These are phyloP conservation scores for Netelia virgata DNA, from an alignment of 2,888 invertebrate genomes.

Conservation along the genomic window DNA sequence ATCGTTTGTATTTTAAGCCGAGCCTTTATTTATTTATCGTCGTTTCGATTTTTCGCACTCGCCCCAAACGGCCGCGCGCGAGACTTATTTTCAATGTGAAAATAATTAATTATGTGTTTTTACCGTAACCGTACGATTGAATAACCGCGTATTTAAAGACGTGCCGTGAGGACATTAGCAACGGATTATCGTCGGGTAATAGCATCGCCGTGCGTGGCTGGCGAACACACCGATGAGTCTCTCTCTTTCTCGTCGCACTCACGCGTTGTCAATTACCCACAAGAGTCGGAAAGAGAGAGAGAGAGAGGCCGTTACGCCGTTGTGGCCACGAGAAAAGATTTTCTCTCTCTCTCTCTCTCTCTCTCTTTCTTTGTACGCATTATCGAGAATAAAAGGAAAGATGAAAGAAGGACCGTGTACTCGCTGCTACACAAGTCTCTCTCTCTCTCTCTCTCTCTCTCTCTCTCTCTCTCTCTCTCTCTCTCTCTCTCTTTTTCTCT, in stretches of 20 bases:
- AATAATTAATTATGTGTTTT: slow-evolving; percentile 65
- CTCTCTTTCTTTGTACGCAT: slow-evolving; percentile 38
- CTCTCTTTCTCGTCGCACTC: slow-evolving; percentile 21
- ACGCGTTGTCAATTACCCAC: slow-evolving; percentile 60
- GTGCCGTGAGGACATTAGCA: slow-evolving; percentile 62
- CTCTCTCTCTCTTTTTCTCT: not conserved
- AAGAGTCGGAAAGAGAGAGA: slow-evolving; percentile 38
- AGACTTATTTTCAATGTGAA: slow-evolving; percentile 50
- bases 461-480: not conserved
- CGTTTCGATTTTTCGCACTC: not conserved
- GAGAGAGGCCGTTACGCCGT: slow-evolving; percentile 36
- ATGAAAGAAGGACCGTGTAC: slow-evolving; percentile 45
- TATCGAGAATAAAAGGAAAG: slow-evolving; percentile 61
- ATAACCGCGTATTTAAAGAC: slow-evolving; percentile 51
- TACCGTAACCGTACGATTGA: slow-evolving; percentile 54
- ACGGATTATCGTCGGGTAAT: slow-evolving; percentile 66
- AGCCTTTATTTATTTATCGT: not conserved
- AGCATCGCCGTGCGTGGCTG: slow-evolving; percentile 35
- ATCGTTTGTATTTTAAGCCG: too few species aligned
- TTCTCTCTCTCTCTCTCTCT: not conserved
- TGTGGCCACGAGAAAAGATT: slow-evolving; percentile 30
- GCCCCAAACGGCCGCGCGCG: not conserved
- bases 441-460: slow-evolving; percentile 22
- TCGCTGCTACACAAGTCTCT: slow-evolving; percentile 27
- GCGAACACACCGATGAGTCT: slow-evolving; percentile 41